A percentile compares a stretch with the other conserved stretches of the same genome.
These are phyloP conservation scores for Azorinus chamasolen DNA, from an alignment of 2,888 invertebrate genomes.

Conservation along the genomic window DNA sequence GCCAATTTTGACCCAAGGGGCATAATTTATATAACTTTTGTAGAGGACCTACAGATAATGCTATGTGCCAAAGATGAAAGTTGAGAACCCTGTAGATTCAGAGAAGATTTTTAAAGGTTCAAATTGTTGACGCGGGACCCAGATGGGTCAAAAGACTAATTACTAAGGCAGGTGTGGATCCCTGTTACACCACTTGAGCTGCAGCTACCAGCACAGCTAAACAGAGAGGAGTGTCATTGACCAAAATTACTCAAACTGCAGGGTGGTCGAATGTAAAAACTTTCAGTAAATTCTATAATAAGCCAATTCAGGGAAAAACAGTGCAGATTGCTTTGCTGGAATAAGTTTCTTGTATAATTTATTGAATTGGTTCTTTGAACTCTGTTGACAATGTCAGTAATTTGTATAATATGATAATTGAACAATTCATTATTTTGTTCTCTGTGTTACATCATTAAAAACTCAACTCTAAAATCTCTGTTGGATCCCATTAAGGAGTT, in stretches of 20 bases:
- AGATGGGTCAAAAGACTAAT: conserved; percentile 19
- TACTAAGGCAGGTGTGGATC: conserved; percentile 9
- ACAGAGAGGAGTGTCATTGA: conserved; percentile 1
- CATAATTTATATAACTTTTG: no score
- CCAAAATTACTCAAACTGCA: conserved; percentile 18
- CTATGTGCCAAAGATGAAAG: no score
- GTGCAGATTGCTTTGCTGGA: background rate
- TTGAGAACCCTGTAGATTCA: no score
- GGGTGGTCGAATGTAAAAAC: conserved; percentile 25
- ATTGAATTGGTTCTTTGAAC: no score
- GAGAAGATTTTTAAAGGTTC: no score
- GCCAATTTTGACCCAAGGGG: no score
- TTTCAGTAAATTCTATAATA: conserved; percentile 17
- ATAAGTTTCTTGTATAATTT: no score
- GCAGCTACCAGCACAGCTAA: conserved; percentile 16
- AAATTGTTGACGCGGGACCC: no score
- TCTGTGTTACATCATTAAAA: background rate
- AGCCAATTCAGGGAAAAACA: background rate
- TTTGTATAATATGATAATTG: no score
- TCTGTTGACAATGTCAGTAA: no score
- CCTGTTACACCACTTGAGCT: conserved; percentile 2
- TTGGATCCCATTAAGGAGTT: background rate
- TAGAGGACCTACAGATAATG: no score
- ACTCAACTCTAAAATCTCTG: conserved; percentile 24
- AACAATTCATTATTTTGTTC: no score